Percentiles rank a stretch among this genome's conserved stretches.
phyloP scores from a whole-genome alignment of 2,888 invertebrate species.

The Drosophila mulleri region DNA sequence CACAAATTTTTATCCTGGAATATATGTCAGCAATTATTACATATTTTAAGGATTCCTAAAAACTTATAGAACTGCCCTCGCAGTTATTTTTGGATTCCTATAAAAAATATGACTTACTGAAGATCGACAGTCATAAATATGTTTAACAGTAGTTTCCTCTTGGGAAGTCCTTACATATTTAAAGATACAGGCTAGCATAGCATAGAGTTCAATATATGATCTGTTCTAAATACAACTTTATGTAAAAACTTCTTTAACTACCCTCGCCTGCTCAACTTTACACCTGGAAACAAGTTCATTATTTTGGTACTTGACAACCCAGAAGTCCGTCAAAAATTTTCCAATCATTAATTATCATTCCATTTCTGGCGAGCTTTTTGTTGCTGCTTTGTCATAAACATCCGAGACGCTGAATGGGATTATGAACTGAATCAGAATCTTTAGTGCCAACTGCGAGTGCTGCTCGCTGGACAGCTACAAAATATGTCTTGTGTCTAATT shows the following conservation, averaged over 20 bases:
- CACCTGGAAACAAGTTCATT: constrained; percentile 66
- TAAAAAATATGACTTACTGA: background rate
- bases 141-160: background rate
- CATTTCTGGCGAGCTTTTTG: constrained; percentile 50
- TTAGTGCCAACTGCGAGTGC: constrained; percentile 54
- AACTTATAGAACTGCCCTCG: background rate
- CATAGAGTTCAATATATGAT: background rate
- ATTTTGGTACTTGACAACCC: constrained; percentile 56
- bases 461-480: constrained; percentile 22
- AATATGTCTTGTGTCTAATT: constrained; percentile 12
- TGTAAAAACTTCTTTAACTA: background rate
- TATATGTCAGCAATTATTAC: too few relatives aligned
- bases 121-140: background rate
- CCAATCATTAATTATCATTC: constrained; percentile 77
- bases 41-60: background rate
- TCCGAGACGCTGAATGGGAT: constrained; percentile 51
- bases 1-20: too few relatives aligned
- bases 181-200: background rate
- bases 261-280: constrained; percentile 37
- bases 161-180: background rate
- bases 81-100: too few relatives aligned
- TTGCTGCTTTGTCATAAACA: constrained; percentile 66
- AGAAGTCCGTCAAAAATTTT: constrained; percentile 48
- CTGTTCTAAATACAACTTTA: background rate
- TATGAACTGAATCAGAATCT: constrained; percentile 49